Evolutionary conservation across 1,140 invertebrate species (phyloP).

Genomic region (Macrobrachium rosenbergii): DNA sequence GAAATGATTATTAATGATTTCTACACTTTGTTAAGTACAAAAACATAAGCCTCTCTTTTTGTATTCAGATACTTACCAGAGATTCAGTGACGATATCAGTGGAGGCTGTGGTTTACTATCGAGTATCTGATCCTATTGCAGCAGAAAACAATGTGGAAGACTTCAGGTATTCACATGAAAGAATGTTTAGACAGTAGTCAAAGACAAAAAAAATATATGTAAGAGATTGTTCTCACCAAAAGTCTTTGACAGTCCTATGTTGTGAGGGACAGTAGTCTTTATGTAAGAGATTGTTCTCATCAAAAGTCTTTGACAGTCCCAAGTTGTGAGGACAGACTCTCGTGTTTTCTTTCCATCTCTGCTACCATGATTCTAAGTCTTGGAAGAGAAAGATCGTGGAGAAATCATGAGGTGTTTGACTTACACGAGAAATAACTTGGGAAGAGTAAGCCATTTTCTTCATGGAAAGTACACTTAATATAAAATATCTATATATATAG

Average conservation of each 20-base stretch:
- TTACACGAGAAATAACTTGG: no score
- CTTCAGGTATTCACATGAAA: conserved; percentile 70
- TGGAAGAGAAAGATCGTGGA: no score
- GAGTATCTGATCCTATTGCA: conserved; percentile 72
- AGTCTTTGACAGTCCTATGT: background rate
- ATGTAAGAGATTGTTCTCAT: background rate
- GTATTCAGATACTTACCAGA: conserved; percentile 66
- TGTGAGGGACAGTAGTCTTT: conserved; percentile 4
- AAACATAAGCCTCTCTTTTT: no score
- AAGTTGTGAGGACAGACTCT: no score
- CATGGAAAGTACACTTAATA: no score
- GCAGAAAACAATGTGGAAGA: conserved; percentile 79
- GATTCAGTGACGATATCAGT: conserved; percentile 70
- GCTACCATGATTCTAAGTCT: no score
- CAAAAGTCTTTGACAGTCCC: background rate
- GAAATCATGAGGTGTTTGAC: no score
- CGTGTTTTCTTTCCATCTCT: no score
- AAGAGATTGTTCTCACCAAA: background rate
- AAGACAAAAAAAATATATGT: conserved; percentile 8
- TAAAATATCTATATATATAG: no score
- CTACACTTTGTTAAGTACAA: no score
- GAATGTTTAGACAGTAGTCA: conserved; percentile 7
- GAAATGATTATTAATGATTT: background rate
- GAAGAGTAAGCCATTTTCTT: no score
- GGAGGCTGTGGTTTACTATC: conserved; percentile 74